Percentiles rank a stretch among this genome's conserved stretches.
Evolutionary conservation across 1,140 invertebrate species (phyloP).

Genomic region (Hycleus cichorii): DNA sequence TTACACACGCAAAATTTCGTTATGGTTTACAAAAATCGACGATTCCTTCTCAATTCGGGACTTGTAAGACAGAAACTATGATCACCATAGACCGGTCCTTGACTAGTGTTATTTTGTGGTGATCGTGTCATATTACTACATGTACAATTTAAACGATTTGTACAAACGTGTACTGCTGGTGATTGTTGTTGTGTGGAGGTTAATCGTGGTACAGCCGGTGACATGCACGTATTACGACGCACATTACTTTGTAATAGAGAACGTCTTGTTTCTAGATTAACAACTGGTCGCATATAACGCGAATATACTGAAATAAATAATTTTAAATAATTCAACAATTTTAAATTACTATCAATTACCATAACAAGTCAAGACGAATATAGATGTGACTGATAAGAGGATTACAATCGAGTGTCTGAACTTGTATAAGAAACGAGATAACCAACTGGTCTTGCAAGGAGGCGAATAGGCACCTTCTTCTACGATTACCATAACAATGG

Average conservation of each 20-base stretch:
- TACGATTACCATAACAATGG: slow-evolving; percentile 20
- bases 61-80: slow-evolving; percentile 28
- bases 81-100: slow-evolving; percentile 34
- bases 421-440: neutral
- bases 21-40: slow-evolving; percentile 23
- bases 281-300: slow-evolving; percentile 34
- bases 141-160: too few species aligned
- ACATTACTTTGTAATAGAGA: slow-evolving; percentile 4
- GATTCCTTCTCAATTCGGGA: slow-evolving; percentile 29
- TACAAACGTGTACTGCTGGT: too few species aligned
- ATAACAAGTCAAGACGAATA: slow-evolving; percentile 35
- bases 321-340: neutral
- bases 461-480: neutral
- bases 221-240: neutral
- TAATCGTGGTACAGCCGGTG: neutral
- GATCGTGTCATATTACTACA: neutral
- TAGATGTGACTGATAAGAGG: slow-evolving; percentile 25
- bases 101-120: neutral
- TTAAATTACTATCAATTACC: slow-evolving; percentile 18
- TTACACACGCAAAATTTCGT: neutral
- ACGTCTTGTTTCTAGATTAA: slow-evolving; percentile 23
- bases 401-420: slow-evolving; percentile 29
- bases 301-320: slow-evolving; percentile 32
- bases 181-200: too few species aligned
- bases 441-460: too few species aligned